Percentiles rank a stretch among this genome's conserved stretches.
Conservation (phyloP, 2,113 vertebrate species). For the Semicossyphus pulcher region DNA sequence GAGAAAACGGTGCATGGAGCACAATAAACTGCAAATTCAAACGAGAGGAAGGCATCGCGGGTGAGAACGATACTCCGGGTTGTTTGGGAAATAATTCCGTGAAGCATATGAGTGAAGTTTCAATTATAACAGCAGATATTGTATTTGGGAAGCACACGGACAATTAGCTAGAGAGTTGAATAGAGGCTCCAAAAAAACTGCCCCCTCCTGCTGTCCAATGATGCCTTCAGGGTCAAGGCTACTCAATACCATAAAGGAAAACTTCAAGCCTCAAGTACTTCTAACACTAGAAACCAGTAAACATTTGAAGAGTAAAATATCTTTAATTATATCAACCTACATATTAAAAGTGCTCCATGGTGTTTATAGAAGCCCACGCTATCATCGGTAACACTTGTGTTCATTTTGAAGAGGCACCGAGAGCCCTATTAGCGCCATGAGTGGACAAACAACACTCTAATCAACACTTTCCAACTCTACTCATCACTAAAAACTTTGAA, state of each 20-base stretch:
- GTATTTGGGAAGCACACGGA: conserved; percentile 17
- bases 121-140: conserved; percentile 41
- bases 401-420: conserved; percentile 34
- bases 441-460: conserved; percentile 51
- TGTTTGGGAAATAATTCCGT: conserved; percentile 39
- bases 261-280: background rate
- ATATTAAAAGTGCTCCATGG: background rate
- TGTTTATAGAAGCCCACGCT: conserved; percentile 15
- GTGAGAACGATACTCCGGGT: conserved; percentile 21
- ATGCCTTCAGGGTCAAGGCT: background rate
- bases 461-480: conserved; percentile 25
- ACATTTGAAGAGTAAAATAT: background rate
- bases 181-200: background rate
- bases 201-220: background rate
- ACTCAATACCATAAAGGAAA: background rate
- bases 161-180: background rate
- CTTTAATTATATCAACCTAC: background rate
- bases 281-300: background rate
- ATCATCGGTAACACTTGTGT: conserved; percentile 15
- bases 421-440: conserved; percentile 5
- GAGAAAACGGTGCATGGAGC: conserved; percentile 48
- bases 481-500: background rate
- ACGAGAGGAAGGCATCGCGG: conserved; percentile 25
- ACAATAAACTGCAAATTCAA: conserved; percentile 50
- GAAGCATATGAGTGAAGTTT: conserved; percentile 51